Evolutionary conservation across 2,113 vertebrate species (phyloP).

Genomic region (Tachysurus fulvidraco): DNA sequence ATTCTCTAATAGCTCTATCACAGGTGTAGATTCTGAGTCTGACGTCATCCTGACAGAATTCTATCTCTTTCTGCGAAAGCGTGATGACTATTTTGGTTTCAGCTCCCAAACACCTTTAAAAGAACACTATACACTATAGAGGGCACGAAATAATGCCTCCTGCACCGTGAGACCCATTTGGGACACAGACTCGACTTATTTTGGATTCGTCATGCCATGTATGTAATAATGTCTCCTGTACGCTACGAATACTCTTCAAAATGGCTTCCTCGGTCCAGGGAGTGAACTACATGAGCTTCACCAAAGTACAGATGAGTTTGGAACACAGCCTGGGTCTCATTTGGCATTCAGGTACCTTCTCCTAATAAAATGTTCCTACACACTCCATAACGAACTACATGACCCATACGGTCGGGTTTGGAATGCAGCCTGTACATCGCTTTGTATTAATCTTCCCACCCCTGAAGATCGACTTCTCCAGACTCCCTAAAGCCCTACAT

Average conservation of each 20-base stretch:
- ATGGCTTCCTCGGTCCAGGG: neutral
- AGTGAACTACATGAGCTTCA: neutral
- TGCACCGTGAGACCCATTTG: neutral
- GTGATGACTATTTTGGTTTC: neutral
- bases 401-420: neutral
- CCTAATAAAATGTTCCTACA: neutral
- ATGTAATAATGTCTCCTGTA: neutral
- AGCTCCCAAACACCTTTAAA: neutral
- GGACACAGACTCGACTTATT: neutral
- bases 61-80: neutral
- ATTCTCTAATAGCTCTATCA: neutral
- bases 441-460: neutral
- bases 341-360: slow-evolving; percentile 3
- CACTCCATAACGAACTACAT: neutral
- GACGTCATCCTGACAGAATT: neutral
- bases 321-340: neutral
- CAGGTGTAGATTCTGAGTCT: neutral
- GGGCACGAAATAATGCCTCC: neutral
- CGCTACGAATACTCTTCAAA: neutral
- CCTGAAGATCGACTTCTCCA: neutral
- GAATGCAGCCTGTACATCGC: neutral
- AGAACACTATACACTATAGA: slow-evolving; percentile 1
- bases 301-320: neutral
- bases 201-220: neutral
- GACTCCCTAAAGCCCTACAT: neutral